phyloP scores from a whole-genome alignment of 2,113 vertebrate species.

The Sciurus niger region DNA sequence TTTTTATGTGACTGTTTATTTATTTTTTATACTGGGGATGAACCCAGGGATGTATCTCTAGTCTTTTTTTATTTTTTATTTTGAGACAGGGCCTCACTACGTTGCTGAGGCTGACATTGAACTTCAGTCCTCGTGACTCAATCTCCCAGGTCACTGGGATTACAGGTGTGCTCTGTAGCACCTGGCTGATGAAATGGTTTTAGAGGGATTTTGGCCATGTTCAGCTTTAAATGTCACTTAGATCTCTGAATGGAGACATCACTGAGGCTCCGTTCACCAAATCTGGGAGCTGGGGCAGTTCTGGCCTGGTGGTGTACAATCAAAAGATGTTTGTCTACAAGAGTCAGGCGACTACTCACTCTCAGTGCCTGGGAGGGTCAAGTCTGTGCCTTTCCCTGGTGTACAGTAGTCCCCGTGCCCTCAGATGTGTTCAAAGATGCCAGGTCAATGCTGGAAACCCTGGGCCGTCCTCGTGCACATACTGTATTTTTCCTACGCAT shows the following conservation, averaged over 20 bases:
- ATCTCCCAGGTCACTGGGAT: too few relatives aligned
- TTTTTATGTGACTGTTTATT: too few relatives aligned
- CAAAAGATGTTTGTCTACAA: background rate
- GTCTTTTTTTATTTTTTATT: too few relatives aligned
- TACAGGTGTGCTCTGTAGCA: too few relatives aligned
- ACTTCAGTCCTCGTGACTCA: too few relatives aligned
- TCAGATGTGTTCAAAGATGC: background rate
- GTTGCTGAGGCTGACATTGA: too few relatives aligned
- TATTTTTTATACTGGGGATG: too few relatives aligned
- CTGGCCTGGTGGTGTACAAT: background rate
- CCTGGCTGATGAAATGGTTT: too few relatives aligned
- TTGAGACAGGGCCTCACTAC: too few relatives aligned
- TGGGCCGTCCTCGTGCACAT: background rate
- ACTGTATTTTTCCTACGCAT: background rate
- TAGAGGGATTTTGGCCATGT: background rate
- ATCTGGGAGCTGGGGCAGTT: background rate
- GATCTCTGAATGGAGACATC: background rate
- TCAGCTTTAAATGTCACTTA: background rate
- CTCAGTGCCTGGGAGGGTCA: background rate
- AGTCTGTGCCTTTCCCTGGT: background rate
- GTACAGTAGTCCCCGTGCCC: background rate
- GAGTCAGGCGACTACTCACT: background rate
- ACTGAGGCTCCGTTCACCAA: background rate
- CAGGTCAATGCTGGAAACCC: background rate
- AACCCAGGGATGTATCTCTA: too few relatives aligned